Conservation (phyloP, 1,140 invertebrate genomes). For the Drosophila cardini region DNA sequence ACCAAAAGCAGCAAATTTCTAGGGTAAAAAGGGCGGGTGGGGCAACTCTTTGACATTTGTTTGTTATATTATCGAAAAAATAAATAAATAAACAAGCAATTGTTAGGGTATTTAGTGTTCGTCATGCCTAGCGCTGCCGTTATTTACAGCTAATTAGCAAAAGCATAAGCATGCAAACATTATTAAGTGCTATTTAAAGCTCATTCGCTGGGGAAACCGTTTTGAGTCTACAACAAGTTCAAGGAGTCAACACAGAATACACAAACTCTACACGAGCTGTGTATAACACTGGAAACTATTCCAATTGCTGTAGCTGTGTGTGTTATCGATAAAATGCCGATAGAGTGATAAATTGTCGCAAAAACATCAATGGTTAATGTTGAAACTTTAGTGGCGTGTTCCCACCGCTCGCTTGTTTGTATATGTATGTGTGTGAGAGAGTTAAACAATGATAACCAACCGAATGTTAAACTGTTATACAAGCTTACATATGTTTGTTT, state of each 20-base stretch:
- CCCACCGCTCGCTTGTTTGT: constrained; percentile 33
- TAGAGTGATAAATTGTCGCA: constrained; percentile 55
- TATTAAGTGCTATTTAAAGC: not conserved
- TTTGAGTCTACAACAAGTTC: constrained; percentile 51
- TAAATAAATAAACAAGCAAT: not conserved
- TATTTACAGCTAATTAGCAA: constrained; percentile 2
- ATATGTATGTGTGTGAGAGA: constrained; percentile 34
- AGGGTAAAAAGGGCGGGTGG: not conserved
- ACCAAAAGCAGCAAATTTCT: not conserved
- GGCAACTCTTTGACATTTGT: not conserved
- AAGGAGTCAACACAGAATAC: constrained; percentile 31
- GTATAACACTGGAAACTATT: too few relatives aligned
- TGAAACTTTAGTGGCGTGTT: constrained; percentile 65
- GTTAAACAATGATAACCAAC: constrained; percentile 59
- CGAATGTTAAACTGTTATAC: constrained; percentile 16
- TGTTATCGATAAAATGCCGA: constrained; percentile 43
- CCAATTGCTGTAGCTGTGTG: not conserved
- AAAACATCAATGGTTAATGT: constrained; percentile 48
- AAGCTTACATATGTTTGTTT: constrained; percentile 18
- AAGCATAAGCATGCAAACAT: constrained; percentile 7
- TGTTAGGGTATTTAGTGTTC: not conserved
- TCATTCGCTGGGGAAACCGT: constrained; percentile 16
- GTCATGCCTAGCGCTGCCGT: not conserved
- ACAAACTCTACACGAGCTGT: constrained; percentile 23
- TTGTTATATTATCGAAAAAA: not conserved